Evolutionary conservation across 2,113 vertebrate species (phyloP).

Genomic region (Gallinago paraguaiae): DNA sequence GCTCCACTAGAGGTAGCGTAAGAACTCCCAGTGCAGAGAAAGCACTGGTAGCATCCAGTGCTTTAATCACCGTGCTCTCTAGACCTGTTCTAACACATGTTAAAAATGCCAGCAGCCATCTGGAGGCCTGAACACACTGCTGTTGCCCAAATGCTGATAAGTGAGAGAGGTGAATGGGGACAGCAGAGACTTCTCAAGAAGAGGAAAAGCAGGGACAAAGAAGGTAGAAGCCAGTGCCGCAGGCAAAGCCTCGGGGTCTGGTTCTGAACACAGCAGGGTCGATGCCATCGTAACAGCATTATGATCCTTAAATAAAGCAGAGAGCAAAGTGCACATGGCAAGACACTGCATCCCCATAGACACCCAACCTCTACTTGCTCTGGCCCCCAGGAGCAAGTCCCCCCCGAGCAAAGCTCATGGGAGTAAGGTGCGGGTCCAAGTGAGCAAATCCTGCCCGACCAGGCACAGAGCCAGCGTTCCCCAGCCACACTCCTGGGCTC

Average conservation of each 20-base stretch:
- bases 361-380: not conserved
- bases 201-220: not conserved
- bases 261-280: not conserved
- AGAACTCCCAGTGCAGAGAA: not conserved
- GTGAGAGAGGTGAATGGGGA: not conserved
- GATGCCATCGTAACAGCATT: fast-evolving
- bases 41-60: not conserved
- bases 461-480: fast-evolving
- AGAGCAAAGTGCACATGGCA: fast-evolving
- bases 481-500: not conserved
- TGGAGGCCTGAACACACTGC: not conserved
- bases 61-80: not conserved
- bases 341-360: not conserved
- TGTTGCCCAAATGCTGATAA: not conserved
- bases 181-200: not conserved
- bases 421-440: not conserved
- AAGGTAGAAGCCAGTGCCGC: not conserved
- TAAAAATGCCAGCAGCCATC: not conserved
- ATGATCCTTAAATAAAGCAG: not conserved
- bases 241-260: not conserved
- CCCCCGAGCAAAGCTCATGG: fast-evolving
- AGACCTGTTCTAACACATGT: not conserved
- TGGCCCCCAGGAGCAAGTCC: too few species aligned
- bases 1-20: not conserved
- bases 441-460: not conserved